Evolutionary conservation across 1,140 invertebrate species (phyloP).

Genomic region (Drosophila quadrilineata): DNA sequence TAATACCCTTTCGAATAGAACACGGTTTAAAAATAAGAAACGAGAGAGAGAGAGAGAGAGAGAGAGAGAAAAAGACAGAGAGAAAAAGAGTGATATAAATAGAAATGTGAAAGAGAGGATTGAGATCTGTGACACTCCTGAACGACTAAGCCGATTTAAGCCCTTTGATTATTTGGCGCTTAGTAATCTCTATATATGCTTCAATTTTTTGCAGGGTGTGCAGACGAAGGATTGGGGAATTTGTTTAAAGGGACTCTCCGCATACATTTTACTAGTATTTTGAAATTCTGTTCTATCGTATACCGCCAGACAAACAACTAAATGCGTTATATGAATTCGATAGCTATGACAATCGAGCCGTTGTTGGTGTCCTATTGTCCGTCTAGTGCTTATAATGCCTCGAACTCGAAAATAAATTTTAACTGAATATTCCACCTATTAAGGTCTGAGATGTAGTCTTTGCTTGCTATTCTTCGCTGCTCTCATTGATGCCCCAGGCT

Average conservation of each 20-base stretch:
- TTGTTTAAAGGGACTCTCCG: conserved; percentile 15
- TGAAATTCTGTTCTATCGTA: conserved; percentile 11
- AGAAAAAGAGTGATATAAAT: too few species aligned
- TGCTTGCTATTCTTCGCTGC: conserved; percentile 47
- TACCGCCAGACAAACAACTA: conserved; percentile 8
- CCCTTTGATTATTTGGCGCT: conserved; percentile 55
- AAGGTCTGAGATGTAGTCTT: conserved; percentile 62
- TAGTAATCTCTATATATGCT: conserved; percentile 25
- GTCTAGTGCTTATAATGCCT: conserved; percentile 76
- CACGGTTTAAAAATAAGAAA: too few species aligned
- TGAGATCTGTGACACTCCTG: conserved; percentile 34
- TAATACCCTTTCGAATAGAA: too few species aligned
- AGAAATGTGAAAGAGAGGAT: too few species aligned
- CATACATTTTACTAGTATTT: conserved; percentile 20
- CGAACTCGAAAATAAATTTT: conserved; percentile 74
- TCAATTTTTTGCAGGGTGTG: conserved; percentile 32
- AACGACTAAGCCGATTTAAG: conserved; percentile 68
- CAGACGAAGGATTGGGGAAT: not conserved
- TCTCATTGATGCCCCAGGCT: conserved; percentile 49
- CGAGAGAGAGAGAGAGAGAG: too few species aligned
- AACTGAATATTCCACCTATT: conserved; percentile 24
- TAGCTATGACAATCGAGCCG: not conserved
- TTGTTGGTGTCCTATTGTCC: conserved; percentile 49
- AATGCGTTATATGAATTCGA: conserved; percentile 48
- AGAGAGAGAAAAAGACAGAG: too few species aligned